phyloP scores from a whole-genome alignment of 2,888 invertebrate genomes.

The Eudasyphora cyanicolor region DNA sequence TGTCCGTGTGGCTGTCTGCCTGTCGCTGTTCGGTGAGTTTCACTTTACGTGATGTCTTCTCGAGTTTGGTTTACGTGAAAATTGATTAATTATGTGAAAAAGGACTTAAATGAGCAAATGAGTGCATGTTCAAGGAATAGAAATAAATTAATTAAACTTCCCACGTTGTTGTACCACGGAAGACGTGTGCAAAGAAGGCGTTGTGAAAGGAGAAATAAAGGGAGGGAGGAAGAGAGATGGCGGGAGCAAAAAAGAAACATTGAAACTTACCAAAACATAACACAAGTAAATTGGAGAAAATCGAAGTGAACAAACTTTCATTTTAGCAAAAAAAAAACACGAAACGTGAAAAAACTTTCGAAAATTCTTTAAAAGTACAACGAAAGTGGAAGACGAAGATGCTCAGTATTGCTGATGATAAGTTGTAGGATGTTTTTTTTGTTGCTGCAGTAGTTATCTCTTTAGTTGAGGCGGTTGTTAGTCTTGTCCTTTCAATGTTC shows the following conservation, averaged over 20 bases:
- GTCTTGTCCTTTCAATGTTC: background rate
- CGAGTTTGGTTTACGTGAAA: conserved; percentile 41
- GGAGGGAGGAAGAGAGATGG: background rate
- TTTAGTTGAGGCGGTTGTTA: background rate
- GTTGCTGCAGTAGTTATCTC: background rate
- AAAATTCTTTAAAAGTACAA: conserved; percentile 27
- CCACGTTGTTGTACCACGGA: background rate
- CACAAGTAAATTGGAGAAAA: background rate
- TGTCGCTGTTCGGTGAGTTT: background rate
- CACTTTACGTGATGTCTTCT: conserved; percentile 44
- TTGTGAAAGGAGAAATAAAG: background rate
- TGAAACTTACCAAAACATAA: background rate
- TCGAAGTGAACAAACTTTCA: background rate
- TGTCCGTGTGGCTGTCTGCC: background rate
- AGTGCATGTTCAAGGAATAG: conserved; percentile 40
- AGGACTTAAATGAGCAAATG: conserved; percentile 49
- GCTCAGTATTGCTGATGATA: background rate
- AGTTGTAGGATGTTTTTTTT: conserved; percentile 6
- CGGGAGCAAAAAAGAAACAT: background rate
- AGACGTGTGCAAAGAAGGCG: background rate
- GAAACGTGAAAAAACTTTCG: conserved; percentile 19
- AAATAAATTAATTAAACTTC: conserved; percentile 55
- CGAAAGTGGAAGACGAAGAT: background rate
- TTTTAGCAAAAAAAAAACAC: background rate
- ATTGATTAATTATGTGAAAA: conserved; percentile 58